Evolutionary conservation across 2,797 vertebrate species (phyloP).

Genomic region (Huso huso): DNA sequence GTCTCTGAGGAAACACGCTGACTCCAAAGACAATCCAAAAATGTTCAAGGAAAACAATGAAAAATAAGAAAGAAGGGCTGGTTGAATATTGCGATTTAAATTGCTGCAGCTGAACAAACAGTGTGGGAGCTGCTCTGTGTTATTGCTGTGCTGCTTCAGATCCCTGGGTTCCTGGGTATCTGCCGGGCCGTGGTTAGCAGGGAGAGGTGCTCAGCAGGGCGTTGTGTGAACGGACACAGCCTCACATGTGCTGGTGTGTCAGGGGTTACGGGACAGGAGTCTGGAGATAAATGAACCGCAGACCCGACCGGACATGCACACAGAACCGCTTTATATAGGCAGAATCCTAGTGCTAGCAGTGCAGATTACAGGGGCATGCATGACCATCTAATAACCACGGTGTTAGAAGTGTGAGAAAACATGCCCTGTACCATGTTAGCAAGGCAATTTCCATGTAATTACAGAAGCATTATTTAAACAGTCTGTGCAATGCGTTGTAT

Average conservation of each 20-base stretch:
- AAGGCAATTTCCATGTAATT: too few species aligned
- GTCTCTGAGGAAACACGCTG: conserved; percentile 19
- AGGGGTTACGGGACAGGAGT: conserved; percentile 46
- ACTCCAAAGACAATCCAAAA: conserved; percentile 51
- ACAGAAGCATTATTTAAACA: conserved; percentile 29
- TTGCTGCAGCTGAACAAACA: conserved; percentile 63
- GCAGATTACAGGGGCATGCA: too few species aligned
- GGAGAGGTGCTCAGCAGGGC: neutral
- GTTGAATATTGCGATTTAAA: conserved; percentile 44
- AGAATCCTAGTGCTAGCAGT: too few species aligned
- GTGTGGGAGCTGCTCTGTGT: conserved; percentile 48
- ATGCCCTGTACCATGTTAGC: too few species aligned
- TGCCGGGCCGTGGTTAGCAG: neutral
- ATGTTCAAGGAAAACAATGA: conserved; percentile 45
- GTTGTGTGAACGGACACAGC: neutral
- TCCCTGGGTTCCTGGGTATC: neutral
- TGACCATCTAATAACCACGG: too few species aligned
- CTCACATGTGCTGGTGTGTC: neutral
- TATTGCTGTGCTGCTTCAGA: conserved; percentile 42
- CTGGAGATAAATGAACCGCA: conserved; percentile 11
- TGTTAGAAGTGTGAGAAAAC: too few species aligned
- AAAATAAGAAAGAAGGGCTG: conserved; percentile 26
- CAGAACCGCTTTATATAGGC: too few species aligned
- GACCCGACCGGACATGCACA: too few species aligned
- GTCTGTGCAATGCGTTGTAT: conserved; percentile 61